A percentile compares a stretch with the other conserved stretches of the same genome.
phyloP scores from a whole-genome alignment of 1,140 invertebrate species.

The Eciton burchellii region DNA sequence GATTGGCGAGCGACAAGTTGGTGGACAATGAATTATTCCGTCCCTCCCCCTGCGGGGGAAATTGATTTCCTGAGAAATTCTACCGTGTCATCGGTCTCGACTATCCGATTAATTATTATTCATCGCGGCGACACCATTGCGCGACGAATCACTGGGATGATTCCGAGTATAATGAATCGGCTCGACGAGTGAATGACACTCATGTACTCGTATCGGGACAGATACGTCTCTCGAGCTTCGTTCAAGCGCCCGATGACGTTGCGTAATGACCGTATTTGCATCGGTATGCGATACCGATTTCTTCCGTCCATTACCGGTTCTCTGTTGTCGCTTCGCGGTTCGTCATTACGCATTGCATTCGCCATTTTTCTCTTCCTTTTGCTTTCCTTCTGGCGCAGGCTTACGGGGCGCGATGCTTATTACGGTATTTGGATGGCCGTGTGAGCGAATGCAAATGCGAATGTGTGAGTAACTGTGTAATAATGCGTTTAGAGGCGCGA shows the following conservation, averaged over 20 bases:
- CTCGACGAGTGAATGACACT: not conserved
- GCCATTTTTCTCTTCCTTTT: constrained; percentile 35
- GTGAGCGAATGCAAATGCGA: not conserved
- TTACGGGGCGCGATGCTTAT: constrained; percentile 24
- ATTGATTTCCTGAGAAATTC: not conserved
- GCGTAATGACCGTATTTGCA: constrained; percentile 28
- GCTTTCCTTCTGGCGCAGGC: no score
- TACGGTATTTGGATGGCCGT: not conserved
- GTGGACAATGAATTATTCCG: not conserved
- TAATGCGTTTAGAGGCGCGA: constrained; percentile 16
- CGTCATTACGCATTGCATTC: not conserved
- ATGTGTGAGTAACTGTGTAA: not conserved
- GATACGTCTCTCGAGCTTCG: not conserved
- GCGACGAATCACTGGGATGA: not conserved
- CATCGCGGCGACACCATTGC: not conserved
- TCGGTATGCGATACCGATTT: constrained; percentile 24
- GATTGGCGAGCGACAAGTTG: not conserved
- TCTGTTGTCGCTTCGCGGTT: constrained; percentile 9
- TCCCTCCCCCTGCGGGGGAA: not conserved
- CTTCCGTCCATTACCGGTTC: not conserved
- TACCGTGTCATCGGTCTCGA: not conserved
- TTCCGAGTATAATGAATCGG: constrained; percentile 6
- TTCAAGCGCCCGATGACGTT: not conserved
- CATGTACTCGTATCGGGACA: not conserved
- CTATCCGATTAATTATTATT: not conserved